A percentile compares a stretch with the other conserved stretches of the same genome.
Evolutionary conservation across 1,140 invertebrate species (phyloP).

Genomic region (Monochamus saltuarius): DNA sequence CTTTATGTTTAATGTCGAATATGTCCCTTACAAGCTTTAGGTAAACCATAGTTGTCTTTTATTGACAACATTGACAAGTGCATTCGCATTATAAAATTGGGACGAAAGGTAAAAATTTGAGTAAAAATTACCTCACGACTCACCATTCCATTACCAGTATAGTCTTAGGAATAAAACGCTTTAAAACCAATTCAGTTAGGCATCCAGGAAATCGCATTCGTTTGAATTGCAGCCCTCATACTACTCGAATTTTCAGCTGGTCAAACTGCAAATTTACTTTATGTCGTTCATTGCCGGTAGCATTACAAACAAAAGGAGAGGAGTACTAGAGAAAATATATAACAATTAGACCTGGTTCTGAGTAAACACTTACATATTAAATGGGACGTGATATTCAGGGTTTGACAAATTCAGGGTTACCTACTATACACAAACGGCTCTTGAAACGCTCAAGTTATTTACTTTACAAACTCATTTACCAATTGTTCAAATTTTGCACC

Average conservation of each 20-base stretch:
- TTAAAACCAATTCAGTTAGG: too few species aligned
- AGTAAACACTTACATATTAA: constrained; percentile 27
- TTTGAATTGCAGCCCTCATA: neutral
- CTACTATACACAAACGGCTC: constrained; percentile 27
- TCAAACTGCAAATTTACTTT: constrained; percentile 11
- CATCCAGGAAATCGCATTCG: too few species aligned
- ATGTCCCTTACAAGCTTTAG: too few species aligned
- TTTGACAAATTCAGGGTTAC: constrained; percentile 23
- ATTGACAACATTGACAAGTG: too few species aligned
- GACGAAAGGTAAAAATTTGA: too few species aligned
- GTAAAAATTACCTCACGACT: too few species aligned
- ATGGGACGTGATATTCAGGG: constrained; percentile 27
- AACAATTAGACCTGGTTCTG: constrained; percentile 24
- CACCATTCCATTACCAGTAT: too few species aligned
- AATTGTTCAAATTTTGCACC: constrained; percentile 8
- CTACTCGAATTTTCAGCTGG: constrained; percentile 11
- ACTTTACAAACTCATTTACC: constrained; percentile 18
- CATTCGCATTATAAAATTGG: too few species aligned
- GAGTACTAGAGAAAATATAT: constrained; percentile 5
- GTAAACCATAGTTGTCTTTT: too few species aligned
- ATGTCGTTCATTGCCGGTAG: constrained; percentile 3
- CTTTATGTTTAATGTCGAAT: too few species aligned
- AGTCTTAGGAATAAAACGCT: too few species aligned
- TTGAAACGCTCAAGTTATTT: constrained; percentile 16
- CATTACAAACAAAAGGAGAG: neutral